Percentiles rank a stretch among this genome's conserved stretches.
Evolutionary conservation across 1,140 invertebrate genomes (phyloP).

Genomic region (Trichonephila clavipes): DNA sequence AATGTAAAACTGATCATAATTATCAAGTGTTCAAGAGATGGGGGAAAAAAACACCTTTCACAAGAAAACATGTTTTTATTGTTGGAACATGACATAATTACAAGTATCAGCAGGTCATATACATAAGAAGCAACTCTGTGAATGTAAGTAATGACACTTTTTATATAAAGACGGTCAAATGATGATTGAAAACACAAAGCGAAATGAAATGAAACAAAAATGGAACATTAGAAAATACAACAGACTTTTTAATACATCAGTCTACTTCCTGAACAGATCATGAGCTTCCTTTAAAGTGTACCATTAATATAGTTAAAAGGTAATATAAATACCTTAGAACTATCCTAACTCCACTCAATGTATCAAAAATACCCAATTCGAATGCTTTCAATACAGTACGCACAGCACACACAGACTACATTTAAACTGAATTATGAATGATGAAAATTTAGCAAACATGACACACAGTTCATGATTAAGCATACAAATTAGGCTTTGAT

Average conservation of each 20-base stretch:
- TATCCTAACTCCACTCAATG: not conserved
- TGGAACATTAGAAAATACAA: conserved; percentile 9
- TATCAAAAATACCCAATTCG: conserved; percentile 19
- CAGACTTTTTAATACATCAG: not conserved
- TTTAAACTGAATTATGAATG: not conserved
- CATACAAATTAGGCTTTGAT: not conserved
- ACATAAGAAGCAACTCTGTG: conserved; percentile 7
- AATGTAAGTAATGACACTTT: not conserved
- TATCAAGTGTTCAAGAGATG: not conserved
- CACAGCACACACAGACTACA: not conserved
- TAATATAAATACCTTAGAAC: not conserved
- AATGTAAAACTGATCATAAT: too few relatives aligned
- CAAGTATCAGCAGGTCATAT: conserved; percentile 31
- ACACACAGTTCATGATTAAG: not conserved
- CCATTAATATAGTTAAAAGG: conserved; percentile 11
- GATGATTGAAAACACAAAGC: conserved; percentile 17
- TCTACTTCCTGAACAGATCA: not conserved
- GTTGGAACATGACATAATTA: conserved; percentile 18
- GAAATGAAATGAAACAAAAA: conserved; percentile 16
- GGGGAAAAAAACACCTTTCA: not conserved
- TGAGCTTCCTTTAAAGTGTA: conserved; percentile 3
- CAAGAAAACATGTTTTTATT: conserved; percentile 16
- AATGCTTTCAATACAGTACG: not conserved
- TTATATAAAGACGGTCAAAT: conserved; percentile 12
- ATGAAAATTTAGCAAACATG: not conserved